Evolutionary conservation across 2,888 invertebrate species (phyloP), one percentile per base, ranked within the genome.

Genomic region (Diplolepis rosae): DNA sequence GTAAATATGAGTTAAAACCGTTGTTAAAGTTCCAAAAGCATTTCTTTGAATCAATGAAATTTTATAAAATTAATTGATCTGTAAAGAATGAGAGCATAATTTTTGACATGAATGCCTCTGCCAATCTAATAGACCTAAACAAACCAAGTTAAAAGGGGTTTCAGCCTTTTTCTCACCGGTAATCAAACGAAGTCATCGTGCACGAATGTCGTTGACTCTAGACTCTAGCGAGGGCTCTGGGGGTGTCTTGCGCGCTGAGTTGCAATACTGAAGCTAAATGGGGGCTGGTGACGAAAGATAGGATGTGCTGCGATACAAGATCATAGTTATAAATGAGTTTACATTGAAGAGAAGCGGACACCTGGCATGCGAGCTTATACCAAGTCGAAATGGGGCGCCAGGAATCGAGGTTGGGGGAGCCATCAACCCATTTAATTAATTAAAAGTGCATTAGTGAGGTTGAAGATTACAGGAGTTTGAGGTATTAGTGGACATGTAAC

Each of bases 371-470:
- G 88, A 88, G 86, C 84, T 84, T 81, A 80, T 67, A 68, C 77
- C 69, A 72, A 72, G 73, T 69, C 71, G 68, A 68, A 51, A 65
- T 67, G 50, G 72, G 72, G 73, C 75, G 78, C 77, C 75, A 73
- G 39, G 72, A 68, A 73, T 32, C 13, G 65, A 50, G 50, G 80
- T 77, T 80, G 79, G 79, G 80, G 83, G 76, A 77, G 73, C 85
- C 83, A 85, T 86, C 84, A 84, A 83, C 83, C 86, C 87, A 87
- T 89, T 88, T 88, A 89, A 88, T 89, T 89, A 89, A 89, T 89
- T 89, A 88, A 88, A 87, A 88, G 87, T 88, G 88, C 88, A 88
- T 88, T 88, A 88, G 87, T 85, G 78, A 80, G 77, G 74, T 77
- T 42, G 74, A 69, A 71, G 73, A 78, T 75, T 74, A 76, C 75